Percentiles rank a stretch among this genome's conserved stretches.
Evolutionary conservation across 35 echinoderm and acorn worm genomes (phyloP).

Genomic region (Apostichopus japonicus): DNA sequence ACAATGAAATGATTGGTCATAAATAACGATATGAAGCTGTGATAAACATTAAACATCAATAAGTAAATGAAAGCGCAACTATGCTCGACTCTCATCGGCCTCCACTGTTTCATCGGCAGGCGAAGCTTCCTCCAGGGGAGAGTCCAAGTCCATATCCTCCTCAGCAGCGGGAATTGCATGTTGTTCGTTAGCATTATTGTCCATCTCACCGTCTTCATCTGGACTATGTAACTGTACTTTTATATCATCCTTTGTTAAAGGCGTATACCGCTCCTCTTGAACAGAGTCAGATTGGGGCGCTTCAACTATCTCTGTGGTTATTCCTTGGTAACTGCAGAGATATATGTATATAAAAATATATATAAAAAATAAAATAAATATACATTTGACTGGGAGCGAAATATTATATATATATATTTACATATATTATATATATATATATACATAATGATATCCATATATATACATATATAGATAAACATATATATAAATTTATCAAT

Average conservation of each 20-base stretch:
- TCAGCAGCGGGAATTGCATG: conserved; percentile 25
- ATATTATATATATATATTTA: too few species aligned
- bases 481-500: too few species aligned
- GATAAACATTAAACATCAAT: too few species aligned
- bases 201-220: conserved; percentile 60
- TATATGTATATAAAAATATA: neutral
- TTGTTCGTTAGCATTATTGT: conserved; percentile 57
- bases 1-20: too few species aligned
- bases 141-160: conserved; percentile 44
- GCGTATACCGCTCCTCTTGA: conserved; percentile 49
- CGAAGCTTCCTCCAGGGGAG: conserved; percentile 16
- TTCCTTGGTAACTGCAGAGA: conserved; percentile 52
- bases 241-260: conserved; percentile 46
- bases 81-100: conserved; percentile 38
- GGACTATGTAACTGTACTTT: conserved; percentile 52
- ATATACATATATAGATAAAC: too few species aligned
- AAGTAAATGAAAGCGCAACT: neutral
- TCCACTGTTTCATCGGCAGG: conserved; percentile 47
- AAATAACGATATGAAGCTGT: too few species aligned
- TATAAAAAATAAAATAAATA: too few species aligned
- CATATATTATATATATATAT: too few species aligned
- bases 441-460: too few species aligned
- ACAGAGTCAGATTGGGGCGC: conserved; percentile 41
- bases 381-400: too few species aligned
- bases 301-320: conserved; percentile 56